Evolutionary conservation across 2,113 vertebrate species (phyloP).

Genomic region (Poicephalus gulielmi): DNA sequence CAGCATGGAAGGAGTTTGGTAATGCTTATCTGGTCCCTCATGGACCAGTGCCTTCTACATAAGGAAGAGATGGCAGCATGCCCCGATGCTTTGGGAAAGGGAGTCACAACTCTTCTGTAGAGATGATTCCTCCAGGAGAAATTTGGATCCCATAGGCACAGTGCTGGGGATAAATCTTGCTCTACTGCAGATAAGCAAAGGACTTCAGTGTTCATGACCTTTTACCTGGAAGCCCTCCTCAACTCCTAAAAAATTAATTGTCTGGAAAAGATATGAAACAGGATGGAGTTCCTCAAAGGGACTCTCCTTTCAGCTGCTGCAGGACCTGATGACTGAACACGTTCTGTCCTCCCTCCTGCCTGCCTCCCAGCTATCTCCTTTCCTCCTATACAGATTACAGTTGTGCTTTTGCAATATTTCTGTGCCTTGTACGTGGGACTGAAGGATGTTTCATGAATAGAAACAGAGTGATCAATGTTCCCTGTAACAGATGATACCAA

Average conservation of each 20-base stretch:
- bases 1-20: background rate
- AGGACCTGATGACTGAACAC: background rate
- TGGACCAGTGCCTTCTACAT: background rate
- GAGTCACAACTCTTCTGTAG: background rate
- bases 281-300: background rate
- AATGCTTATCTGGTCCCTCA: accelerated
- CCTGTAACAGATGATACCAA: background rate
- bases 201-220: background rate
- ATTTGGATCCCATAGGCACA: background rate
- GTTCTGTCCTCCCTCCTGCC: background rate
- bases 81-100: background rate
- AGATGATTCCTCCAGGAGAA: background rate
- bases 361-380: background rate
- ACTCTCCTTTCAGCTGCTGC: background rate
- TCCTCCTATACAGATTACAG: background rate
- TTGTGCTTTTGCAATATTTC: background rate
- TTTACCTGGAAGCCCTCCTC: background rate
- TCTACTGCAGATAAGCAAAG: background rate
- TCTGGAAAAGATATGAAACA: background rate
- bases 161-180: background rate
- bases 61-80: background rate
- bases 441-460: background rate
- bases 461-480: background rate
- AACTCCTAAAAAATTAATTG: background rate
- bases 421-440: background rate